Evolutionary conservation across 2,888 invertebrate genomes (phyloP), one percentile per base, ranked within the genome.

Genomic region (Acanthoscelides obtectus): DNA sequence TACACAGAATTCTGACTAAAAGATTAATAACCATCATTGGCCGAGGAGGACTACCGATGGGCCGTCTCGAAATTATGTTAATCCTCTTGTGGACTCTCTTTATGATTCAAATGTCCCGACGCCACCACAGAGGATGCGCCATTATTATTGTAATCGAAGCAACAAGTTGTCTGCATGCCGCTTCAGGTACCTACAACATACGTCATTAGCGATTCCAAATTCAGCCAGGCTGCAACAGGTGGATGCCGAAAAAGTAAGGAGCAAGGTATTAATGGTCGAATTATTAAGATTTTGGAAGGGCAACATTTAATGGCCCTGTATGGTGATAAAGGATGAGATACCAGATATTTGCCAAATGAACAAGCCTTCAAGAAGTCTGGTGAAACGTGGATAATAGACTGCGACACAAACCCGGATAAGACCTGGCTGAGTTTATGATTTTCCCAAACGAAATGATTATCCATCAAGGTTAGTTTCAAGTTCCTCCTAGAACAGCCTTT

Each of bases 131-230:
- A 77, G 77, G 76, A 74, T 64, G 73, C 72, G 74, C 76, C 75
- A 80, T 82, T 80, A 80, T 80, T 78, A 80, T 80, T 81, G 77
- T 80, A 81, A 81, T 81, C 79, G 79, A 79, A 45, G 45, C 45
- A 45, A 45, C 45, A 45, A 45, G 45, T 45, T 45, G 45, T 6
- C 45, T 45, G 45, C 45, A 45, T n/a, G n/a, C n/a, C n/a, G n/a
- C n/a, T n/a, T 45, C 45, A 45, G 45, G 45, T 45, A 45, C n/a
- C n/a, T n/a, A n/a, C 45, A 45, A 45, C 45, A 45, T 45, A 45
- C 45, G 45, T 45, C 45, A 45, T 45, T 45, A 45, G 45, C 1
- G 45, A 17, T 6, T 12, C 6, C 45, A 6, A 45, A 45, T 17
- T 45, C 45, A 45, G 45, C 17, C 45, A 45, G 17, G 5, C 1